These are phyloP conservation scores for Gallinago paraguaiae DNA, from an alignment of 2,113 vertebrate genomes.

Conservation along the genomic window DNA sequence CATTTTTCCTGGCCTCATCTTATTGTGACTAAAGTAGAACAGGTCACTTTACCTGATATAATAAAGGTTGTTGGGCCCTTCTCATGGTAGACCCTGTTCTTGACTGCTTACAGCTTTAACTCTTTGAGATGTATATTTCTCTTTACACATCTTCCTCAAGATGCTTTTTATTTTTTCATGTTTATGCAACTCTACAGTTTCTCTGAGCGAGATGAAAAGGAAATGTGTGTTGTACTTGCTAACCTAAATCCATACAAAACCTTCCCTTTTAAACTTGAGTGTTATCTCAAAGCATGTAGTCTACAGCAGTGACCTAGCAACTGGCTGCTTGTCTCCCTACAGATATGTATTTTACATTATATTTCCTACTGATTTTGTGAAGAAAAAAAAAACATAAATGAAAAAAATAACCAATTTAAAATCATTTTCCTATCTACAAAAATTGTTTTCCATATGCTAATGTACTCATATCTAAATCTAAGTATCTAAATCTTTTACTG, in stretches of 20 bases:
- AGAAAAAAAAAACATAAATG: not conserved
- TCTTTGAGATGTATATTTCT: not conserved
- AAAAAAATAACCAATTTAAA: not conserved
- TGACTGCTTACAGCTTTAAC: not conserved
- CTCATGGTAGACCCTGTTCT: not conserved
- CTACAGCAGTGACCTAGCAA: not conserved
- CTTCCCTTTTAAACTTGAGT: not conserved
- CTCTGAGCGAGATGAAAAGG: not conserved
- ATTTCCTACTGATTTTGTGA: not conserved
- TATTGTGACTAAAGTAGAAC: not conserved
- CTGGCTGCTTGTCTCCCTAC: not conserved
- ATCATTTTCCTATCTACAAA: not conserved
- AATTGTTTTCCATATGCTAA: not conserved
- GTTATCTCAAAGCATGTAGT: not conserved
- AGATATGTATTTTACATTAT: too few species aligned
- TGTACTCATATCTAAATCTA: not conserved
- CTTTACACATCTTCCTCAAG: not conserved
- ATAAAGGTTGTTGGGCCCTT: not conserved
- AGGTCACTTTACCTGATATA: not conserved
- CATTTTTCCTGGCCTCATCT: not conserved
- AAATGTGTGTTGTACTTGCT: not conserved
- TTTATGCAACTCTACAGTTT: not conserved
- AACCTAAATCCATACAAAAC: not conserved
- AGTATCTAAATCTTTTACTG: not conserved
- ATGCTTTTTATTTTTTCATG: not conserved